Conservation (phyloP, 2,888 invertebrate species). For the Hirtodrosophila cameraria region DNA sequence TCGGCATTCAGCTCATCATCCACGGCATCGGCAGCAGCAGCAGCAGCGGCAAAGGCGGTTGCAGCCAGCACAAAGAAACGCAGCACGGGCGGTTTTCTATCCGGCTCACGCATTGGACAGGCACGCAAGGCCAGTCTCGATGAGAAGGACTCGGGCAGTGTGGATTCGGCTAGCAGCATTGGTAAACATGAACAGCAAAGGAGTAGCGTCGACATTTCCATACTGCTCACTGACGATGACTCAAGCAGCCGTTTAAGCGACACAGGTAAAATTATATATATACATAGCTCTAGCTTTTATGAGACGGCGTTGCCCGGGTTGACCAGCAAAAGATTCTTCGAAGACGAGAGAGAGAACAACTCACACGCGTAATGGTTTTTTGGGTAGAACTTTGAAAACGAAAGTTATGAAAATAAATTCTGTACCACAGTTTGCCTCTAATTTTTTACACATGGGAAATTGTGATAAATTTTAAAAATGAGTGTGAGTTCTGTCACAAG, state of each 20-base stretch:
- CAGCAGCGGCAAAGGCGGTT: slow-evolving; percentile 34
- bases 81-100: slow-evolving; percentile 44
- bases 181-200: slow-evolving; percentile 76
- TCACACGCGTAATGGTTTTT: no score
- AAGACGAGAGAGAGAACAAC: no score
- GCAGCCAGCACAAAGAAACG: slow-evolving; percentile 55
- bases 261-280: slow-evolving; percentile 81
- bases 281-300: no score
- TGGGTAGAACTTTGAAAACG: no score
- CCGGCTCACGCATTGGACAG: slow-evolving; percentile 56
- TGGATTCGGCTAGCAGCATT: slow-evolving; percentile 64
- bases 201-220: slow-evolving; percentile 82
- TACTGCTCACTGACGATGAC: slow-evolving; percentile 82
- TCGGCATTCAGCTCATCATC: slow-evolving; percentile 52
- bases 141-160: slow-evolving; percentile 79
- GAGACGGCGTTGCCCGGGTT: no score
- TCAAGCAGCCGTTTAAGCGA: slow-evolving; percentile 83
- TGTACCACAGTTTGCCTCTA: no score
- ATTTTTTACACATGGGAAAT: no score
- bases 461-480: no score
- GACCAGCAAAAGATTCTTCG: no score
- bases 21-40: slow-evolving; percentile 22
- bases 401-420: no score
- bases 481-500: no score
- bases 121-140: slow-evolving; percentile 80